phyloP scores from a whole-genome alignment of 2,797 vertebrate species.

The Propithecus perrieri region DNA sequence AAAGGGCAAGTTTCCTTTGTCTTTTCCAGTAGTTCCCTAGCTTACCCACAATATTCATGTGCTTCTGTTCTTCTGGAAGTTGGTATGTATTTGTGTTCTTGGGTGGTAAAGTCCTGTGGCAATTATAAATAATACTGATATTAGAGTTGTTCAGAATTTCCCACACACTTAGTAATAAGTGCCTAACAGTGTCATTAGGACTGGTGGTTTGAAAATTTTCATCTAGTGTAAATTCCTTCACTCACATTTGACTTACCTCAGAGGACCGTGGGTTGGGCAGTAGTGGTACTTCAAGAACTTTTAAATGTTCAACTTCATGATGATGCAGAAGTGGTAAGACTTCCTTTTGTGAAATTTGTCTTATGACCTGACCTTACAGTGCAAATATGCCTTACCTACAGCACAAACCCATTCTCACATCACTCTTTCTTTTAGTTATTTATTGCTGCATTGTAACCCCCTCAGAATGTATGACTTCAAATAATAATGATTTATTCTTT shows the following conservation, averaged over 20 bases:
- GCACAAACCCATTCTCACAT: not conserved
- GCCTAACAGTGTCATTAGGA: not conserved
- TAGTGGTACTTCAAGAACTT: not conserved
- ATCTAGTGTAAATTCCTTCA: not conserved
- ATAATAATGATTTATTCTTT: not conserved
- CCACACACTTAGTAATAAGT: not conserved
- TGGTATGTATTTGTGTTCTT: not conserved
- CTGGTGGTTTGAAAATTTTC: not conserved
- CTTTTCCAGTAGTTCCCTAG: not conserved
- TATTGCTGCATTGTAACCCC: not conserved
- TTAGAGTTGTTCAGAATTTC: not conserved
- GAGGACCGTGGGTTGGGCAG: not conserved
- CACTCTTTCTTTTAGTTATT: not conserved
- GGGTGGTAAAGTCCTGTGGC: not conserved
- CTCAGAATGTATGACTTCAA: not conserved
- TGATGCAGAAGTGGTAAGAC: not conserved
- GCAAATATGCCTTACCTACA: not conserved
- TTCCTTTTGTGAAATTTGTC: not conserved
- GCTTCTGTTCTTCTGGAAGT: not conserved
- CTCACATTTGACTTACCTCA: not conserved
- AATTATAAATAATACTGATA: slow-evolving; percentile 8
- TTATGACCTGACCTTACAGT: not conserved
- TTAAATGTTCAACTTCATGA: not conserved
- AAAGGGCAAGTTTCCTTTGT: not conserved
- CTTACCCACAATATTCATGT: not conserved